Evolutionary conservation across 1,140 invertebrate genomes (phyloP).

Genomic region (Neotoxoptera formosana): DNA sequence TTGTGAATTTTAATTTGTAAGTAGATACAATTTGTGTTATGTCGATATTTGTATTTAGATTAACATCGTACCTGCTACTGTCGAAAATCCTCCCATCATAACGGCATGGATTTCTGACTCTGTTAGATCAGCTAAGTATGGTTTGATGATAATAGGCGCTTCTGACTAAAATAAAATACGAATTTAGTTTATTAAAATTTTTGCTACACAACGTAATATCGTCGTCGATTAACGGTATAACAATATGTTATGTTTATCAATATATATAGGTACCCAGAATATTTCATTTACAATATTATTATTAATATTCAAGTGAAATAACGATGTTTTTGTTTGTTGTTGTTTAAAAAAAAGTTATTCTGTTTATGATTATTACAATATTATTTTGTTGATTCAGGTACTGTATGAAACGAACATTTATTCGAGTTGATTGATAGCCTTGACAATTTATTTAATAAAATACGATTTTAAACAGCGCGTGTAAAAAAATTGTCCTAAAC

Average conservation of each 20-base stretch:
- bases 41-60: neutral
- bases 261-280: neutral
- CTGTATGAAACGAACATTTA: neutral
- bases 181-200: neutral
- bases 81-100: conserved; percentile 93
- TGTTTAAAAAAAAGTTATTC: neutral
- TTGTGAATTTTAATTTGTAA: neutral
- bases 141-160: conserved; percentile 86
- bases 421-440: neutral
- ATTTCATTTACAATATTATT: neutral
- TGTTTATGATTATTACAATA: neutral
- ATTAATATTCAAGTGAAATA: neutral
- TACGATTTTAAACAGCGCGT: neutral
- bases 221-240: neutral
- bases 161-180: conserved; percentile 76
- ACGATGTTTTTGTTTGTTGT: neutral
- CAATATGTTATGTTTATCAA: neutral
- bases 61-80: conserved; percentile 82
- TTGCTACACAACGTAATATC: neutral
- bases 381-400: neutral
- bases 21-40: neutral
- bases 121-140: conserved; percentile 84
- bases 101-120: conserved; percentile 91
- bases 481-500: neutral
- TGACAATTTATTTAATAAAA: neutral